Evolutionary conservation across 2,113 vertebrate genomes (phyloP).

Genomic region (Entomyzon cyanotis): DNA sequence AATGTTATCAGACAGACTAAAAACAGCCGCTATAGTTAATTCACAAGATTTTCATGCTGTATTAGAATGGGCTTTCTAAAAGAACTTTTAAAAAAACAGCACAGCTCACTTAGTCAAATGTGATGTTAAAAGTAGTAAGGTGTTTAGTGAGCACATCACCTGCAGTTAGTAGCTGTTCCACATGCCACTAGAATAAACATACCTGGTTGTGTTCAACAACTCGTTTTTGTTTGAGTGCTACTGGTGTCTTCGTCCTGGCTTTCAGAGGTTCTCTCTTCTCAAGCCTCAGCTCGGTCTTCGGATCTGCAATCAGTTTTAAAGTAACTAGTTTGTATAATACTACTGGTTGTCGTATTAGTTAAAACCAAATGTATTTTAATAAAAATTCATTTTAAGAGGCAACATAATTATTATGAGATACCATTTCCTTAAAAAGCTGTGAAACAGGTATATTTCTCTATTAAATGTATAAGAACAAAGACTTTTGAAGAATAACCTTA

Average conservation of each 20-base stretch:
- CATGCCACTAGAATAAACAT: conserved; percentile 1
- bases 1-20: background rate
- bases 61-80: background rate
- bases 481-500: background rate
- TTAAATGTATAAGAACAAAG: background rate
- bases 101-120: background rate
- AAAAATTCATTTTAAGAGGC: background rate
- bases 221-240: conserved; percentile 81
- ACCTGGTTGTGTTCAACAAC: conserved; percentile 82
- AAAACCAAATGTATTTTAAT: background rate
- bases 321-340: background rate
- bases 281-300: conserved; percentile 81
- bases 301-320: conserved; percentile 58
- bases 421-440: background rate
- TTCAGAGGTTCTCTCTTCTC: conserved; percentile 86
- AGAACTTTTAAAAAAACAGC: background rate
- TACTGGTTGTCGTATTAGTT: background rate
- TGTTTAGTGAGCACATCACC: background rate
- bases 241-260: conserved; percentile 80
- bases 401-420: background rate
- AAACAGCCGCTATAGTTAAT: background rate
- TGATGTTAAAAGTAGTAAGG: background rate
- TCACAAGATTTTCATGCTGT: background rate
- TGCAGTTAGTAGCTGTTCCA: background rate
- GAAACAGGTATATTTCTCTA: background rate